These are phyloP conservation scores for Pyrochroa serraticornis DNA, from an alignment of 2,888 invertebrate species.

Conservation along the genomic window DNA sequence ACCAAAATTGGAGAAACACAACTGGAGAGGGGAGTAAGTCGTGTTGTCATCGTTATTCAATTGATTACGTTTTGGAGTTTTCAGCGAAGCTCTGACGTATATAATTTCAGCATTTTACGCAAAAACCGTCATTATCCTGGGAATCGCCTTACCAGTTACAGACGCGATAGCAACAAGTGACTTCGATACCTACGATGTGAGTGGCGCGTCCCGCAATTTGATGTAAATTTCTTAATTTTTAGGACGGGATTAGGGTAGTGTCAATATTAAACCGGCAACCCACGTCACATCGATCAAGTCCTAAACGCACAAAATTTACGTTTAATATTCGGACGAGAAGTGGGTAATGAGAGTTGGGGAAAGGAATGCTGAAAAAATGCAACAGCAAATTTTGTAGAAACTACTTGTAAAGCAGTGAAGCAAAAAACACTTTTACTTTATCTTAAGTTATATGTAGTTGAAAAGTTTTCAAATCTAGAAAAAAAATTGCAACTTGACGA, in stretches of 20 bases:
- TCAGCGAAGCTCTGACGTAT: conserved; percentile 27
- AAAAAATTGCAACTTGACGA: too few species aligned
- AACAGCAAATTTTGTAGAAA: too few species aligned
- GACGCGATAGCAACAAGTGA: conserved; percentile 32
- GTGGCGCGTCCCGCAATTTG: conserved; percentile 8
- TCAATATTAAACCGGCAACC: conserved; percentile 1
- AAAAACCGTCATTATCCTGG: conserved; percentile 34
- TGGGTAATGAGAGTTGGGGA: too few species aligned
- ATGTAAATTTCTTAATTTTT: conserved; percentile 14
- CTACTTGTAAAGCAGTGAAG: too few species aligned
- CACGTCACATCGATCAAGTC: neutral
- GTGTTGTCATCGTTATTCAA: neutral
- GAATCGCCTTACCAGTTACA: conserved; percentile 37
- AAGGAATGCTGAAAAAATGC: too few species aligned
- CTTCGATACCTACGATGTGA: conserved; percentile 31
- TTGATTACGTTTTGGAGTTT: conserved; percentile 7
- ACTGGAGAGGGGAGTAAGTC: conserved; percentile 17
- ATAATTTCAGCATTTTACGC: conserved; percentile 34
- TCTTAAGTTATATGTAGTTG: too few species aligned
- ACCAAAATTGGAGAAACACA: conserved; percentile 1
- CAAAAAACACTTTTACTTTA: too few species aligned
- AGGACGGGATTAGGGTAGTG: neutral
- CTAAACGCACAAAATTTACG: too few species aligned
- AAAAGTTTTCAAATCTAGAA: too few species aligned
- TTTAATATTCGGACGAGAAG: too few species aligned